A percentile compares a stretch with the other conserved stretches of the same genome.
phyloP scores from a whole-genome alignment of 2,113 vertebrate species.

The Corvus hawaiiensis region DNA sequence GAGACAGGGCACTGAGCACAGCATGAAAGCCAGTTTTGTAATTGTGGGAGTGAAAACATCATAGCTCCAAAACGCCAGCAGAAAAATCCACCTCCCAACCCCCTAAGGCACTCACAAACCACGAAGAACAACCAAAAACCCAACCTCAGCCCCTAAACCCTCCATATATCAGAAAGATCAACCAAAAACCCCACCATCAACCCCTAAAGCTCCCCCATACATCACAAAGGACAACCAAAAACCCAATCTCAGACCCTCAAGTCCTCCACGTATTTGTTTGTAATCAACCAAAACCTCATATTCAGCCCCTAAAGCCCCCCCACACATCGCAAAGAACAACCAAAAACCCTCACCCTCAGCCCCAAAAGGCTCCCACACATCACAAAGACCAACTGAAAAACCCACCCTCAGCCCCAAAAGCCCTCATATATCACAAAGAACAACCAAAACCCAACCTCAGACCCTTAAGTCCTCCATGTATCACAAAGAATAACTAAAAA shows the following conservation, averaged over 20 bases:
- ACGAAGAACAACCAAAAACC: not conserved
- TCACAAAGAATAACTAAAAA: not conserved
- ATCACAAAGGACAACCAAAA: not conserved
- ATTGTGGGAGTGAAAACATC: not conserved
- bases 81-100: not conserved
- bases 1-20: not conserved
- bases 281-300: not conserved
- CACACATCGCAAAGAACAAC: not conserved
- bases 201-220: no score
- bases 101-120: not conserved
- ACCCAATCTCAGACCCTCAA: not conserved
- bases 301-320: not conserved
- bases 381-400: not conserved
- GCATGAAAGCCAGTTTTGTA: not conserved
- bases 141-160: not conserved
- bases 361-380: not conserved
- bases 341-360: not conserved
- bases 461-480: not conserved
- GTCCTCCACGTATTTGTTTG: not conserved
- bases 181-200: not conserved
- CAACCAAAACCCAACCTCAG: not conserved
- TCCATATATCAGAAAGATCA: not conserved
- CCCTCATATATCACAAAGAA: not conserved
- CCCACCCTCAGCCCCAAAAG: not conserved
- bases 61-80: not conserved